Evolutionary conservation across 2,113 vertebrate genomes (phyloP), one percentile per base, ranked within the genome.

Genomic region (Nannospalax galili): DNA sequence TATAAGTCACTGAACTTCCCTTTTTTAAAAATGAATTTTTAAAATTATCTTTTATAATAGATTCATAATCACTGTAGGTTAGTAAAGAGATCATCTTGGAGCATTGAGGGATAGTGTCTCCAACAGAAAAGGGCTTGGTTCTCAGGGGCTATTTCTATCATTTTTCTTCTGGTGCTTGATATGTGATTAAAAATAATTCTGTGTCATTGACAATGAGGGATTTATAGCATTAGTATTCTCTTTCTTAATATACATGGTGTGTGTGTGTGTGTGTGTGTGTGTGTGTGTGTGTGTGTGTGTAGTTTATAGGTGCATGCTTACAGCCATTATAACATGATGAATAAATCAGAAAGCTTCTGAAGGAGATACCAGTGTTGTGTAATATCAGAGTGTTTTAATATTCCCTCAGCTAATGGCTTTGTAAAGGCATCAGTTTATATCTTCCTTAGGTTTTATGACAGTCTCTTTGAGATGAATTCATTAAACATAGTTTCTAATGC

Each of bases 11-110:
- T 24, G 37, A 91, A 28, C 70, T 64, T 89, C 45, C 77, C 73
- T 87, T 95, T 85, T 95, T 82, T 73, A 85, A 96, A 88, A 95
- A 67, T 84, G 58, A 65, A 58, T 82, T 88, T 90, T 88, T 69
- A 30, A 91, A 79, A 60, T 90, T 22, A 42, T 78, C 45, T 91
- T 85, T 88, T 81, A 42, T 11, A 93, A 0, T 93, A 84, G 82
- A 84, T 62, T 91, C 58, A 72, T 81, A 78, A 77, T 91, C 60
- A 88, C n/a, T 15, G 6, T 6, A 74, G 42, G 35, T 69, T 69
- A 4, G 69, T 92, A 15, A 80, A 91, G 58, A 86, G 64, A 48
- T 70, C 40, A 7, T 60, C 52, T 91, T 1, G 37, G 11, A 79
- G 48, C 72, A 5, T 48, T 58, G 67, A 45, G 42, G 42, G 42